Evolutionary conservation across 1,140 invertebrate species (phyloP).

Genomic region (Euura lappo): DNA sequence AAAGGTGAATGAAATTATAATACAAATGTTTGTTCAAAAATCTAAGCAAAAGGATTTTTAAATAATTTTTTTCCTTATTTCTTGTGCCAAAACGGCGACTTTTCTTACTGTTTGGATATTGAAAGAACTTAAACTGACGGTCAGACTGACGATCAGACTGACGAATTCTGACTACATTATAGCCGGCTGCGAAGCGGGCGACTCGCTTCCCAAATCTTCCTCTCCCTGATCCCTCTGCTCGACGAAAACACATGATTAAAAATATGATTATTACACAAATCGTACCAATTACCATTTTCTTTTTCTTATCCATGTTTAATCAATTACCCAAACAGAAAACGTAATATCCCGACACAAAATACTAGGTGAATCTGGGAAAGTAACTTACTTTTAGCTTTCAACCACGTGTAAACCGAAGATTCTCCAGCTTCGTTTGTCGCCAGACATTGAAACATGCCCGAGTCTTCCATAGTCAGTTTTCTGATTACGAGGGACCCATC

Average conservation of each 20-base stretch:
- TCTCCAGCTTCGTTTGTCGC: constrained; percentile 89
- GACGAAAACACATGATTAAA: constrained; percentile 17
- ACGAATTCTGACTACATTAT: constrained; percentile 59
- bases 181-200: constrained; percentile 56
- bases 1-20: constrained; percentile 21
- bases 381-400: constrained; percentile 95
- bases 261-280: constrained; percentile 11
- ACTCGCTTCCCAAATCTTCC: constrained; percentile 48
- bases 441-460: constrained; percentile 96
- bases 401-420: constrained; percentile 87
- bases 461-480: constrained; percentile 83
- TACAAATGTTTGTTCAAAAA: neutral
- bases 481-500: constrained; percentile 85
- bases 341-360: neutral
- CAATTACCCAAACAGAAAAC: neutral
- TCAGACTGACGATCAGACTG: constrained; percentile 41
- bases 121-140: constrained; percentile 58
- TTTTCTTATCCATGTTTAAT: neutral
- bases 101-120: constrained; percentile 58
- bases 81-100: constrained; percentile 29
- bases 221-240: constrained; percentile 46
- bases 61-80: too few species aligned
- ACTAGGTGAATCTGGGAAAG: constrained; percentile 14
- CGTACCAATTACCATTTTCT: neutral
- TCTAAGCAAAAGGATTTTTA: too few species aligned